These are phyloP conservation scores for Piscicola geometra DNA, from an alignment of 2,888 invertebrate genomes.

Conservation along the genomic window DNA sequence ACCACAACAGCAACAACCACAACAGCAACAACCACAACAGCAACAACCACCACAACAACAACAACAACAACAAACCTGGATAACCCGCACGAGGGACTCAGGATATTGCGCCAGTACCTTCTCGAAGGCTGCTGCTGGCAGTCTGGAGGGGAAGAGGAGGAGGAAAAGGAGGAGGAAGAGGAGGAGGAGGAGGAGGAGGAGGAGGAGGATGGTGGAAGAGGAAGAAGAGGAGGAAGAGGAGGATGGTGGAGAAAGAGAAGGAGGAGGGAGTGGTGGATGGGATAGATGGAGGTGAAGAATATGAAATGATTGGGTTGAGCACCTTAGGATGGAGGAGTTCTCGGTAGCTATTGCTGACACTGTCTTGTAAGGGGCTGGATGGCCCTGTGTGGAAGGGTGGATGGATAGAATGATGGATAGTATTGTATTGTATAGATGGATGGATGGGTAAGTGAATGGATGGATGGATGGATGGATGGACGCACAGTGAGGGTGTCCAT, in stretches of 20 bases:
- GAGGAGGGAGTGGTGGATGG: too few relatives aligned
- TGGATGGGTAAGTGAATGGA: too few relatives aligned
- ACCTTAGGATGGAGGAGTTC: constrained; percentile 81
- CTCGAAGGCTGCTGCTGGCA: constrained; percentile 56
- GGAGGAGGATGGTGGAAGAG: neutral
- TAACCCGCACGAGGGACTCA: constrained; percentile 87
- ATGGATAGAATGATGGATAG: too few relatives aligned
- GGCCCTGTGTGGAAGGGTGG: constrained; percentile 62
- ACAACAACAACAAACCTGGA: constrained; percentile 57
- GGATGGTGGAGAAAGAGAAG: too few relatives aligned
- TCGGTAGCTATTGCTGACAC: constrained; percentile 87
- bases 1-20: neutral
- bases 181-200: neutral
- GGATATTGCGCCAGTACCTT: constrained; percentile 78
- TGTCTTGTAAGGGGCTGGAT: constrained; percentile 86
- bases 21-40: neutral
- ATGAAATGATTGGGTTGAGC: constrained; percentile 34
- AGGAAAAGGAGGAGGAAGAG: too few relatives aligned
- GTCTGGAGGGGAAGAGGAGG: constrained; percentile 46
- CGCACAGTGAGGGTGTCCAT: constrained; percentile 70
- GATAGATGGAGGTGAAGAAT: neutral
- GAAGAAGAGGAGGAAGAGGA: too few relatives aligned
- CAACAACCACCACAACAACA: neutral
- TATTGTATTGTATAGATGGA: too few relatives aligned
- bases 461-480: constrained; percentile 18